Evolutionary conservation across 2,797 vertebrate species (phyloP).

Genomic region (Schizothorax lantsangensis): DNA sequence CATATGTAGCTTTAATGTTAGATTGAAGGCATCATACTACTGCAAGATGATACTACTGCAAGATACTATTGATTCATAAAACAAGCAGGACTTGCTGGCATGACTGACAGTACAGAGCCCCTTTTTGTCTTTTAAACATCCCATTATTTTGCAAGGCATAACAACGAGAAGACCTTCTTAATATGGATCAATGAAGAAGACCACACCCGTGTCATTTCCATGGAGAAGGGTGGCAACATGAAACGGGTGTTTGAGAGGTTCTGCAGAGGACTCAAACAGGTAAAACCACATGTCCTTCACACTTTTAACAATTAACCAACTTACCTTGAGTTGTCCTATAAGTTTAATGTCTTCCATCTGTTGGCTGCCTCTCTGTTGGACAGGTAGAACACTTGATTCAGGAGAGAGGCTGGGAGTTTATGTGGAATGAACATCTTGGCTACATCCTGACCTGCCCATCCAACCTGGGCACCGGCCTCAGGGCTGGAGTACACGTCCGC

Average conservation of each 20-base stretch:
- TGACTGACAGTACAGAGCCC: neutral
- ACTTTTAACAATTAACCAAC: neutral
- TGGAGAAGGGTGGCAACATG: conserved; percentile 99
- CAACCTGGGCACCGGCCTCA: conserved; percentile 91
- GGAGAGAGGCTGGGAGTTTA: conserved; percentile 95
- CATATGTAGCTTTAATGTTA: neutral
- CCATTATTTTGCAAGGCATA: conserved; percentile 82
- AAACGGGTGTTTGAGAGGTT: conserved; percentile 94
- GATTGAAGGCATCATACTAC: conserved; percentile 12
- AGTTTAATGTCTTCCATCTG: neutral
- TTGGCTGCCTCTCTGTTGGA: neutral
- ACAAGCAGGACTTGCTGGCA: neutral
- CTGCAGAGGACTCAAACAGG: conserved; percentile 91
- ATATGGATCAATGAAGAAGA: conserved; percentile 97
- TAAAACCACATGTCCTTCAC: conserved; percentile 55
- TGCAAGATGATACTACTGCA: neutral
- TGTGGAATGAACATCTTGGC: conserved; percentile 92
- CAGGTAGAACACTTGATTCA: conserved; percentile 93
- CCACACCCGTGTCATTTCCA: conserved; percentile 95
- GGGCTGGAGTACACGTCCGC: conserved; percentile 90
- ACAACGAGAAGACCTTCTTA: conserved; percentile 94
- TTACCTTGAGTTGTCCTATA: neutral
- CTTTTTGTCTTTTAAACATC: neutral
- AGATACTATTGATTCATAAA: neutral
- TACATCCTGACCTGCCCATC: conserved; percentile 94